These are phyloP conservation scores for Heliconius hewitsoni DNA, from an alignment of 1,140 invertebrate genomes.

Conservation along the genomic window DNA sequence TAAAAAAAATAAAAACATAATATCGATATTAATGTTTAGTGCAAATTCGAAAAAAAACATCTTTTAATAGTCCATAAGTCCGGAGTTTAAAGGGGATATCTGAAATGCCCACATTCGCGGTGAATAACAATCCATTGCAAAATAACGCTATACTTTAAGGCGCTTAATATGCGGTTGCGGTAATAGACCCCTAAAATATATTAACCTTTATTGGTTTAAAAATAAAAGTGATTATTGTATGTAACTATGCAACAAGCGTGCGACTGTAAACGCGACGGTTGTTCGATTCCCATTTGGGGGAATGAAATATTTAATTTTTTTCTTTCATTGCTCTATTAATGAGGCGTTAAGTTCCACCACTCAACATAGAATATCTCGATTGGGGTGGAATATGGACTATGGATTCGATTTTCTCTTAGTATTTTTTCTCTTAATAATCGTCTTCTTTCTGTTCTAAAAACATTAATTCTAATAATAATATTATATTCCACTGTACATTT, in stretches of 20 bases:
- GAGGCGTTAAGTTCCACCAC: no score
- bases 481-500: background rate
- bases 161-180: constrained; percentile 30
- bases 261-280: background rate
- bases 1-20: background rate
- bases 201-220: constrained; percentile 5
- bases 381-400: no score
- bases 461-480: no score
- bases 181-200: constrained; percentile 8
- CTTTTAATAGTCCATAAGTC: background rate
- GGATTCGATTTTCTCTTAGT: no score
- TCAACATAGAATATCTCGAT: no score
- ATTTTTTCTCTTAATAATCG: no score
- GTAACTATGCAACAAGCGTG: background rate
- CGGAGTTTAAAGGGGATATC: constrained; percentile 16
- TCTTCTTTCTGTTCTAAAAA: no score
- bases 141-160: constrained; percentile 37
- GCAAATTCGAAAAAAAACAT: background rate
- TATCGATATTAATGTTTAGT: background rate
- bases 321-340: no score
- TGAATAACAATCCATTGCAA: constrained; percentile 33
- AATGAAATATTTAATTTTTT: background rate
- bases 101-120: constrained; percentile 26
- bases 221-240: background rate
- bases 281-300: background rate